Evolutionary conservation across 2,797 vertebrate genomes (phyloP), one percentile per base, ranked within the genome.

Genomic region (Characodon lateralis): DNA sequence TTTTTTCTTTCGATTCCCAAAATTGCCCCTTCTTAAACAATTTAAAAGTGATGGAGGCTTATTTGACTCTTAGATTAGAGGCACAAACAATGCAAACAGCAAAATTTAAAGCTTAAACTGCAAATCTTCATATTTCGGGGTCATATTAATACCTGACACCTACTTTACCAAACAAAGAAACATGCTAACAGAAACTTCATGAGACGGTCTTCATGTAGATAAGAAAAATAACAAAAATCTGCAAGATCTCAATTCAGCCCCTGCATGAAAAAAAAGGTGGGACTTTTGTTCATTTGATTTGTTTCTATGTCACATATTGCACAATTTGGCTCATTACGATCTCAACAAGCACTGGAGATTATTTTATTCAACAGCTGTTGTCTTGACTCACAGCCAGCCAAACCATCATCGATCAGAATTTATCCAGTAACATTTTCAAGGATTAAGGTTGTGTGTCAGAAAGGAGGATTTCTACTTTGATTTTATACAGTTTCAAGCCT

Each of bases 401-500:
- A 39, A 39, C 26, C 0, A 0, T 71, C 41, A 78, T 73, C 59
- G 10, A 85, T 83, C 79, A 83, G 14, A 31, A 50, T 48, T 80
- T 28, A 73, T 75, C 12, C 72, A 31, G 51, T 55, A 77, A 79
- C 81, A 59, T 80, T 80, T 78, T 51, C 35, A 24, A n/a, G 46
- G 80, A 84, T 79, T 78, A 31, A 78, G 81, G 81, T 83, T 73
- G 35, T 73, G 35, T 71, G 46, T 78, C 66, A 82, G 74, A 89
- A 80, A 83, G 86, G 72, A 72, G 12, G 48, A 14, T 48, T 73
- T 73, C 58, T 55, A 6, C 72, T 81, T 87, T 89, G 56, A 87
- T 89, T 91, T 85, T 75, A 79, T 72, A 75, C 82, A 76, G 71
- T 80, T 85, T 80, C 77, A 85, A 86, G 71, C 59, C 69, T 73